Base-by-base conservation (phyloP, 2,797 vertebrate genomes). In the Sebastes reedi region DNA sequence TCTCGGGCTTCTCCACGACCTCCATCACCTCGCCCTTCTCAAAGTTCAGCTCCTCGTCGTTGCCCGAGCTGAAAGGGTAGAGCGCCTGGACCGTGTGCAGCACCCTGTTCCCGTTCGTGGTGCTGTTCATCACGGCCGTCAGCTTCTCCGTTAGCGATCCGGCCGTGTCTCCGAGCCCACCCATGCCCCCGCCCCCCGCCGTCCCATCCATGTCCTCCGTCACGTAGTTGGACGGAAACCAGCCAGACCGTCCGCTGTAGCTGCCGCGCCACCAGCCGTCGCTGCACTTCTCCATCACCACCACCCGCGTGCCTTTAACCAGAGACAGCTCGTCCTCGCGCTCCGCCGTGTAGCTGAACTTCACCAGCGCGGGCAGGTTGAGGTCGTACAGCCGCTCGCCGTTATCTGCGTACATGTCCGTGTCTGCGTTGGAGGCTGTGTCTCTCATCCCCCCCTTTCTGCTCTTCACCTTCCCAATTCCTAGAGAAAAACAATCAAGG, bases 271-370 rank as follows among this genome's bases (percentile, higher is more conserved):
- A 98, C 97, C 97, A 98, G 75, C 97, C 97, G 62, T 98, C 97
- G 22, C 97, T 98, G 94, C 97, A 98, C 90, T 97, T 98, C 91
- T 98, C 97, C 97, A 97, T 97, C 92, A 98, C 97, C 72, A 97
- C 96, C 79, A 98, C 97, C 66, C 96, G 96, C 0, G 97, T 97
- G 76, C 97, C 97, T 87, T 98, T 98, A 66, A 97, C 96, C 91
- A 98, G 91, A 1, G 97, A 97, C 50, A 98, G 94, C 92, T 98
- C 97, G 72, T 98, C 97, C 79, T 98, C 97, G 2, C 97, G 96
- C 91, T 98, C 97, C 0, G 97, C 97, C 4, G 95, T 65, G 91
- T 98, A 98, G 94, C 95, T 97, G 92, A 98, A 98, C 90, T 98
- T 98, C 71, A 98, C 97, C 72, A 96, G 93, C 8, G 97, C 97